Evolutionary conservation across 2,113 vertebrate genomes (phyloP).

Genomic region (Saccopteryx bilineata): DNA sequence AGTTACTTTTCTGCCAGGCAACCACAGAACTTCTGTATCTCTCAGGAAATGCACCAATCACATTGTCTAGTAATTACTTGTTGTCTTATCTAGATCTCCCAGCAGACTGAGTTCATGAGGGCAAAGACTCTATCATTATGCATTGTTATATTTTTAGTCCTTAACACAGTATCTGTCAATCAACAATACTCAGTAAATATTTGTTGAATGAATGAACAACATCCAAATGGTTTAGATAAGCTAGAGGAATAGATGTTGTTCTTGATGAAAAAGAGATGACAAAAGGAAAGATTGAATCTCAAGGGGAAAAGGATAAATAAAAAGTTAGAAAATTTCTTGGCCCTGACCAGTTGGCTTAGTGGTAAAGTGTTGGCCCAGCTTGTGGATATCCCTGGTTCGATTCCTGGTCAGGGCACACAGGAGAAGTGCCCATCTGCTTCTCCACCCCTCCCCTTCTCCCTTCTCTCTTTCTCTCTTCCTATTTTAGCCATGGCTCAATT

Average conservation of each 20-base stretch:
- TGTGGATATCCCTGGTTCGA: no score
- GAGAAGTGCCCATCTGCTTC: no score
- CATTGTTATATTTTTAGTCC: conserved; percentile 1
- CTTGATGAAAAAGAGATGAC: neutral
- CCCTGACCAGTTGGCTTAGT: no score
- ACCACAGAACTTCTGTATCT: neutral
- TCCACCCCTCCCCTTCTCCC: no score
- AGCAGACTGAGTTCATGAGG: conserved; percentile 49
- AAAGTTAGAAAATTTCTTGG: neutral
- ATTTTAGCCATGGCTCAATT: no score
- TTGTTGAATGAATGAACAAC: conserved; percentile 49
- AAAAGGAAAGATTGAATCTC: conserved; percentile 20
- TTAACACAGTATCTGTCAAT: conserved; percentile 48
- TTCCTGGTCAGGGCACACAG: no score
- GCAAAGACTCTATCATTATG: conserved; percentile 33
- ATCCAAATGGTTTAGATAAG: neutral
- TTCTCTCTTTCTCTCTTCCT: no score
- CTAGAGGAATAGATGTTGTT: neutral
- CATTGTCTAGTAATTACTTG: conserved; percentile 38
- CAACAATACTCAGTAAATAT: conserved; percentile 16
- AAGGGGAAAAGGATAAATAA: conserved; percentile 12
- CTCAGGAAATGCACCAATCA: neutral
- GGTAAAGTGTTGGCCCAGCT: no score
- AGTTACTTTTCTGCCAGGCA: neutral
- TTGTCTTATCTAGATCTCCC: neutral